These are phyloP conservation scores for Calidris pugnax DNA, from an alignment of 2,113 vertebrate genomes.

Conservation along the genomic window DNA sequence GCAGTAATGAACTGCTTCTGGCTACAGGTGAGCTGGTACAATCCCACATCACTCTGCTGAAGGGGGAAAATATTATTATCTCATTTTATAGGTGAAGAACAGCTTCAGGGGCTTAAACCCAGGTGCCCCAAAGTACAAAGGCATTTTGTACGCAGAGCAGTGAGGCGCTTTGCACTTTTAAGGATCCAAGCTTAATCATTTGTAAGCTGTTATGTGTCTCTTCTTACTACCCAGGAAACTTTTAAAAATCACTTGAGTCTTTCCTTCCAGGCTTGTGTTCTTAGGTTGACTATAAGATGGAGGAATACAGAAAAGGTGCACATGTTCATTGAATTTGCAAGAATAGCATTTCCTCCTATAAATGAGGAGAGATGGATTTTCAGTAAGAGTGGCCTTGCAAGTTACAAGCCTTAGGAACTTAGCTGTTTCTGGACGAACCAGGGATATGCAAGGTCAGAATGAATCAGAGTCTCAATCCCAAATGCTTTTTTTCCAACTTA, in stretches of 20 bases:
- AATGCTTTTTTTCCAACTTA: not conserved
- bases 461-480: not conserved
- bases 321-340: not conserved
- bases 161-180: not conserved
- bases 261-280: not conserved
- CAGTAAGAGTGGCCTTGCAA: not conserved
- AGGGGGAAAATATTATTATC: not conserved
- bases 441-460: not conserved
- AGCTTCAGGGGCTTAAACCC: not conserved
- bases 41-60: not conserved
- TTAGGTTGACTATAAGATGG: not conserved
- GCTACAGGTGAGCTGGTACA: not conserved
- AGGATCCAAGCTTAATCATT: not conserved
- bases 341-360: not conserved
- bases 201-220: not conserved
- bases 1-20: slow-evolving; percentile 11
- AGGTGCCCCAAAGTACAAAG: not conserved
- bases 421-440: not conserved
- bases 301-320: not conserved
- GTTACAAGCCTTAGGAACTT: not conserved
- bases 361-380: not conserved
- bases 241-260: not conserved
- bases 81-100: not conserved
- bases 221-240: not conserved
- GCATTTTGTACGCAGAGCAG: not conserved